Evolutionary conservation across 2,113 vertebrate species (phyloP).

Genomic region (Tichodroma muraria): DNA sequence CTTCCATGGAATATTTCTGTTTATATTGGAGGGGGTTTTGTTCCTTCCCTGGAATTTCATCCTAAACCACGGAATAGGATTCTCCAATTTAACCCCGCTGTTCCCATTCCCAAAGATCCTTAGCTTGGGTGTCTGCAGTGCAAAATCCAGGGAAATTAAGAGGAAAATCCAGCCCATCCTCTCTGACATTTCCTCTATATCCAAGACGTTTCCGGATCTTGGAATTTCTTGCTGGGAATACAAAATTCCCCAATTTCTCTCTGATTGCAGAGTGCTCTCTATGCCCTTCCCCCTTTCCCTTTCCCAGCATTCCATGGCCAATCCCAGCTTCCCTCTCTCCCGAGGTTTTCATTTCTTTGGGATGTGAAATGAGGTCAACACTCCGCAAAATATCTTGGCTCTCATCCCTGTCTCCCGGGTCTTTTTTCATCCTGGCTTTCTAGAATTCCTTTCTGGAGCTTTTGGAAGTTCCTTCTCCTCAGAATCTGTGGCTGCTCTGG

Average conservation of each 20-base stretch:
- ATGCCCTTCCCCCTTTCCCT: background rate
- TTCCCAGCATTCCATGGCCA: accelerated
- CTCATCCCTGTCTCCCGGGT: background rate
- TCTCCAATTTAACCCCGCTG: accelerated
- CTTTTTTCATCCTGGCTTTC: background rate
- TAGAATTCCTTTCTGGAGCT: background rate
- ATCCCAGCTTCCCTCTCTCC: background rate
- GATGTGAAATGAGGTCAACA: conserved; percentile 23
- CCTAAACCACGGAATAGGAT: background rate
- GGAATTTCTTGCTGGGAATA: background rate
- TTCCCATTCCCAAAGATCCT: background rate
- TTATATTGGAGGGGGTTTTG: background rate
- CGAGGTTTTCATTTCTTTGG: background rate
- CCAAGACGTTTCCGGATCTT: accelerated
- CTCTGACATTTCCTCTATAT: background rate
- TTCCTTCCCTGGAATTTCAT: background rate
- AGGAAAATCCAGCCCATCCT: background rate
- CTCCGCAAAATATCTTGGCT: conserved; percentile 17
- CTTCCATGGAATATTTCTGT: background rate
- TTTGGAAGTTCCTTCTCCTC: background rate
- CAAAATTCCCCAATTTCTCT: background rate
- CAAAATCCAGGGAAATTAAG: background rate
- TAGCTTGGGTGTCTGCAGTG: background rate
- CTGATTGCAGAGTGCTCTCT: background rate
- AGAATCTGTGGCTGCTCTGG: background rate